Percentiles rank a stretch among this genome's conserved stretches.
Evolutionary conservation across 2,113 vertebrate species (phyloP).

Genomic region (Brienomyrus longianalis): DNA sequence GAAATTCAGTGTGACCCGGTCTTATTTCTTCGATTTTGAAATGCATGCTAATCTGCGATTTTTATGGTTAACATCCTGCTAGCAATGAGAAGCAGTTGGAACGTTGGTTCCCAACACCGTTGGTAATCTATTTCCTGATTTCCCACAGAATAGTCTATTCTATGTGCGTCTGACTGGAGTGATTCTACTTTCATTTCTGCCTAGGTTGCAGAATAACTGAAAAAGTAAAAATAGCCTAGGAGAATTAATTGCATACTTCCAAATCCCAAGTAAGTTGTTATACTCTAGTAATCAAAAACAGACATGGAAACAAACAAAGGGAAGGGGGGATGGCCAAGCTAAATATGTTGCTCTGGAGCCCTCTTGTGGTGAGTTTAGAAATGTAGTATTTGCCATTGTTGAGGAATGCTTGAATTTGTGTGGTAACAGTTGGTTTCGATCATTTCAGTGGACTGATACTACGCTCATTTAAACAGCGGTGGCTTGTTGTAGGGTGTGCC

Average conservation of each 20-base stretch:
- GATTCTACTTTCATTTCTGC: constrained; percentile 19
- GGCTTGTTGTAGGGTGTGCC: constrained; percentile 13
- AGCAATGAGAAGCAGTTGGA: not conserved
- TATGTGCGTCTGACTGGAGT: constrained; percentile 14
- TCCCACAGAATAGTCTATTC: constrained; percentile 11
- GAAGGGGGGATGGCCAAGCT: not conserved
- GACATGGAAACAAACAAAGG: constrained; percentile 34
- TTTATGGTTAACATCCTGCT: not conserved
- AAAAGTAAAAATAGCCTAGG: constrained; percentile 18
- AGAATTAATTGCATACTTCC: constrained; percentile 24
- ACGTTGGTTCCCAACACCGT: not conserved
- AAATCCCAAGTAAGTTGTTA: constrained; percentile 36
- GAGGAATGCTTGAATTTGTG: not conserved
- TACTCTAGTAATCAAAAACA: constrained; percentile 42
- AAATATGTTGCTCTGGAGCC: constrained; percentile 31
- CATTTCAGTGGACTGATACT: not conserved
- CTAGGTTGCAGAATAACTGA: constrained; percentile 24
- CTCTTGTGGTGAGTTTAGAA: constrained; percentile 26
- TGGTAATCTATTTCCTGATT: constrained; percentile 12
- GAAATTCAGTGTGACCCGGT: not conserved
- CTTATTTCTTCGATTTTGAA: not conserved
- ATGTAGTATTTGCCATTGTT: not conserved
- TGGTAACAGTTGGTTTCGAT: constrained; percentile 19
- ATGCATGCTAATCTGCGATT: not conserved
- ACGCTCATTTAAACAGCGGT: not conserved